Evolutionary conservation across 2,797 vertebrate genomes (phyloP).

Genomic region (Phataginus tricuspis): DNA sequence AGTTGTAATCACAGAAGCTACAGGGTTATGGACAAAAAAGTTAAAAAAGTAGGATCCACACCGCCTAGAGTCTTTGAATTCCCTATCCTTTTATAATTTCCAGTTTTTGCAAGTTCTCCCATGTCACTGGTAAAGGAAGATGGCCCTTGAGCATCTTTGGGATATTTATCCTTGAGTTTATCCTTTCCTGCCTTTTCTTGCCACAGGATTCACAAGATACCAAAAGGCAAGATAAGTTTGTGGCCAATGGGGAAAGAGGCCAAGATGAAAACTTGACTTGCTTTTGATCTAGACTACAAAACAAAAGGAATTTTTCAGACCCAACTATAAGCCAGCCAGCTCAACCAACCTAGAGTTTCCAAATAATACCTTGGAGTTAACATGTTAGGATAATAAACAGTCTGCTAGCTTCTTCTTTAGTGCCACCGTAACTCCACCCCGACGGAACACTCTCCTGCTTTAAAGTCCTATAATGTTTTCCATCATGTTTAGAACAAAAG

Average conservation of each 20-base stretch:
- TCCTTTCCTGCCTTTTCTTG: not conserved
- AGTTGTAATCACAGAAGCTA: not conserved
- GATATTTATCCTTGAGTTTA: slow-evolving; percentile 1
- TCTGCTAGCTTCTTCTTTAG: not conserved
- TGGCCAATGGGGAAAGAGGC: not conserved
- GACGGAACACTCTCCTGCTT: not conserved
- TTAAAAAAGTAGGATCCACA: not conserved
- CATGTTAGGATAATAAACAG: not conserved
- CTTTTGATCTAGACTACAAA: not conserved
- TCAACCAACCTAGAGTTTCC: not conserved
- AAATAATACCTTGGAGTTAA: not conserved
- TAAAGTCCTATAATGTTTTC: not conserved
- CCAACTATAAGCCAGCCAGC: not conserved
- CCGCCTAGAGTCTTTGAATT: not conserved
- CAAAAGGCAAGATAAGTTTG: not conserved
- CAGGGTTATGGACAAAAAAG: not conserved
- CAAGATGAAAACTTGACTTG: not conserved
- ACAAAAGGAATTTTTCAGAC: not conserved
- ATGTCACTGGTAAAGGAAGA: not conserved
- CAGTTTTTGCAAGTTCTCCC: not conserved
- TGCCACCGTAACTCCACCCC: not conserved
- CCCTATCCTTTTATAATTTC: not conserved
- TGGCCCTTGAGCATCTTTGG: not conserved
- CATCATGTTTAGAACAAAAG: not conserved
- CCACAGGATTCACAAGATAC: not conserved